Percentiles rank a stretch among this genome's conserved stretches.
phyloP scores from a whole-genome alignment of 2,888 invertebrate genomes.

The Strigamia maritima region DNA sequence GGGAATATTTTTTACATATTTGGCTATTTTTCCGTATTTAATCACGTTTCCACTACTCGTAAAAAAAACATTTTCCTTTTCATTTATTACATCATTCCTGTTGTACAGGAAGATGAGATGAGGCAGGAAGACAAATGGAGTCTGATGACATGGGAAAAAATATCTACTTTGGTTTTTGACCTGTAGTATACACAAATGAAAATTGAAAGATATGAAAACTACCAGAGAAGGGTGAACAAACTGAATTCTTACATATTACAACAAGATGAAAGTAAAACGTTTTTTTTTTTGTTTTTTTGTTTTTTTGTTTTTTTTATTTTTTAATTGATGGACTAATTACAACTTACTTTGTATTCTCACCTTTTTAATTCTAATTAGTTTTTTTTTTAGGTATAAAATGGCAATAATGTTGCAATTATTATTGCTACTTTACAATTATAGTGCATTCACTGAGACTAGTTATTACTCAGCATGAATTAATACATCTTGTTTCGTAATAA shows the following conservation, averaged over 20 bases:
- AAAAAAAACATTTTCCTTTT: not conserved
- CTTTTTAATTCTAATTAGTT: too few relatives aligned
- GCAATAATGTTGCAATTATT: too few relatives aligned
- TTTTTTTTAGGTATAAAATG: too few relatives aligned
- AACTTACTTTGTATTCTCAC: not conserved
- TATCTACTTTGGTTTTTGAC: not conserved
- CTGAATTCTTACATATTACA: not conserved
- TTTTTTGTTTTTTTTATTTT: not conserved
- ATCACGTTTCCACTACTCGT: too few relatives aligned
- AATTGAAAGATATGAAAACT: not conserved
- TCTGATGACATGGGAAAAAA: not conserved
- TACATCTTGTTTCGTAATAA: too few relatives aligned
- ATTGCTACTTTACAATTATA: too few relatives aligned
- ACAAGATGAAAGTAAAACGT: not conserved
- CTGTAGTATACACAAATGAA: not conserved
- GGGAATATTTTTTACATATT: too few relatives aligned
- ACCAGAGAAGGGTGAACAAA: not conserved
- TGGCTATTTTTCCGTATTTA: too few relatives aligned
- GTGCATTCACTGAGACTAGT: too few relatives aligned
- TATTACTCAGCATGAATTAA: too few relatives aligned
- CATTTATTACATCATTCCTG: not conserved
- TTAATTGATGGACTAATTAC: not conserved
- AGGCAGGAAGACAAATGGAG: not conserved
- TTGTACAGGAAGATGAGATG: not conserved
- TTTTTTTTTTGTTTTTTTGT: not conserved